Base-by-base conservation (phyloP, 35 echinoderm and acorn worm genomes). In the Heliocidaris tuberculata region DNA sequence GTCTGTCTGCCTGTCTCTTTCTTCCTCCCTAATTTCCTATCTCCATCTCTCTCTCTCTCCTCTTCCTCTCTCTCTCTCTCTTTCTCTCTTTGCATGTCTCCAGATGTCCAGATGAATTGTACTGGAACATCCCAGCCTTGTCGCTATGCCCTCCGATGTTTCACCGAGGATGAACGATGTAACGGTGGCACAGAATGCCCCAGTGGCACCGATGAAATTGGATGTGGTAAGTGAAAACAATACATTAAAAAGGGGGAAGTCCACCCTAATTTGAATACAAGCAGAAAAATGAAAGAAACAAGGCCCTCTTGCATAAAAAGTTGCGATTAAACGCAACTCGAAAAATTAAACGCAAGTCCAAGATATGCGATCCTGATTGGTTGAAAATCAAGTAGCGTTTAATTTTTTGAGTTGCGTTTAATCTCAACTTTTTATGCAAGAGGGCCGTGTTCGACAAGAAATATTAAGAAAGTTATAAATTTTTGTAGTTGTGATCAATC, bases 171-270 rank as follows among this genome's bases (percentile, higher is more conserved):
- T 13, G n/a, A 93, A 49, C 13, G 19, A 9, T 93, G 91, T 59
- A 48, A 59, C 50, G 91, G 91, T 21, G 91, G 9, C n/a, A 17
- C 13, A 6, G 91, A 93, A 30, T 93, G 91, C 21, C 91, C 91
- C 7, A 93, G 91, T 24, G 91, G 91, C 5, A 93, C 91, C 4
- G 91, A 93, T 31, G 91, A 93, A 59, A 93, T 93, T 7, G 91
- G 47, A 50, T 93, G 91, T 93, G 47, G 91, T 93, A 7, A 93
- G 91, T 93, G 11, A 21, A 30, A 21, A 21, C 15, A 89, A 29
- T 16, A 85, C 15, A 29, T 29, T 19, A 85, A 2, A 15, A 29
- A 85, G n/a, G 70, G 70, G n/a, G 15, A 85, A 1, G 70, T 19
- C 15, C 15, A 85, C 2, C 2, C 1, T 19, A 4, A 19, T 29